A percentile compares a stretch with the other conserved stretches of the same genome.
These are phyloP conservation scores for Teleopsis dalmanni DNA, from an alignment of 1,140 invertebrate species.

Conservation along the genomic window DNA sequence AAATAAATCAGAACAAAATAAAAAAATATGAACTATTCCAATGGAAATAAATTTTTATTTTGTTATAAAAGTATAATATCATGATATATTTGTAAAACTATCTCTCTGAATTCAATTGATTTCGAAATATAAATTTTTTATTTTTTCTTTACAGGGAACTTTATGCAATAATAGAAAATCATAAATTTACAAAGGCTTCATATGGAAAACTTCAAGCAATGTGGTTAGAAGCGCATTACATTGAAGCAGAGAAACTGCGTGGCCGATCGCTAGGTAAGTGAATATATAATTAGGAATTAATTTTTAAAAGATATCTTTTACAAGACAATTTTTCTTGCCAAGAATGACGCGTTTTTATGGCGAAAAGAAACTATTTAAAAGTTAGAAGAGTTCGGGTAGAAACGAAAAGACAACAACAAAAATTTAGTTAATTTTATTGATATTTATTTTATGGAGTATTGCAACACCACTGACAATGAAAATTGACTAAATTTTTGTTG, in stretches of 20 bases:
- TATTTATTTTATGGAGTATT: no score
- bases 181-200: conserved; percentile 94
- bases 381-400: no score
- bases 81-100: background rate
- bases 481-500: no score
- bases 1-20: no score
- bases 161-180: conserved; percentile 91
- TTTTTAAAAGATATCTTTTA: no score
- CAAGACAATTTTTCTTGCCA: no score
- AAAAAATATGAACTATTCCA: no score
- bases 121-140: conserved; percentile 4
- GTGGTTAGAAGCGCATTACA: conserved; percentile 98
- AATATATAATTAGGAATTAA: background rate
- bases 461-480: no score
- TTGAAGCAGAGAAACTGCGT: conserved; percentile 92
- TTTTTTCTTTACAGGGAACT: conserved; percentile 59
- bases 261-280: conserved; percentile 75
- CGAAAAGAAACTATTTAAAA: no score
- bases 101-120: background rate
- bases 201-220: conserved; percentile 93
- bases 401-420: no score
- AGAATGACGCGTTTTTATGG: no score
- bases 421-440: no score
- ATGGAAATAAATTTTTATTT: background rate
- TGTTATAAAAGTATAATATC: background rate